A percentile compares a stretch with the other conserved stretches of the same genome.
Conservation (phyloP, 2,888 invertebrate species). For the Odontomyia ornata region DNA sequence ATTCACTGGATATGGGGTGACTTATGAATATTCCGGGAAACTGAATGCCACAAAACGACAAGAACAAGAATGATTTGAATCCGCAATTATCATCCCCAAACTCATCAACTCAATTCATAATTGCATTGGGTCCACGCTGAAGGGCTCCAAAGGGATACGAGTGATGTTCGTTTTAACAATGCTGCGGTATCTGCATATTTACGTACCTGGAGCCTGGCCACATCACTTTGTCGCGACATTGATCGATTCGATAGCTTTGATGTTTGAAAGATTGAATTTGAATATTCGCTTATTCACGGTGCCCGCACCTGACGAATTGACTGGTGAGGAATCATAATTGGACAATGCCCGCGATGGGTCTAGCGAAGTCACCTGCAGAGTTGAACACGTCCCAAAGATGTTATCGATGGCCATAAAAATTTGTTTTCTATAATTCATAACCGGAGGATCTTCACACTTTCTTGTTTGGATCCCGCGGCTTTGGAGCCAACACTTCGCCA, state of each 20-base stretch:
- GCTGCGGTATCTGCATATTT: not conserved
- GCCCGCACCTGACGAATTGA: conserved; percentile 29
- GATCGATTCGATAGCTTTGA: conserved; percentile 21
- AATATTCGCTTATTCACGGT: not conserved
- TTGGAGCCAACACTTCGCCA: conserved; percentile 24
- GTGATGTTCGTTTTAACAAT: not conserved
- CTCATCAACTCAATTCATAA: conserved; percentile 1
- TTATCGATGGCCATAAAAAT: conserved; percentile 49
- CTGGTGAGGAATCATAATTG: conserved; percentile 6
- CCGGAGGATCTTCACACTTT: conserved; percentile 47
- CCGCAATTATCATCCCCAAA: conserved; percentile 28
- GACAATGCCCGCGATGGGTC: conserved; percentile 34
- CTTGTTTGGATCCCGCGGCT: conserved; percentile 44
- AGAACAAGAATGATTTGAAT: conserved; percentile 19
- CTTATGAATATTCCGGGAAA: conserved; percentile 38
- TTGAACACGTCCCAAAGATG: conserved; percentile 44
- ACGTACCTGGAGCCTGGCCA: not conserved
- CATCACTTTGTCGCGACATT: not conserved
- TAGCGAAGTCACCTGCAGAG: conserved; percentile 47
- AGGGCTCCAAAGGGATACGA: not conserved
- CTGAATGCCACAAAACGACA: conserved; percentile 2
- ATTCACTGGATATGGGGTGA: not conserved
- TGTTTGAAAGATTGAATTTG: not conserved
- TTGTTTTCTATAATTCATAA: conserved; percentile 50
- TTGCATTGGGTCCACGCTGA: conserved; percentile 3